Conservation (phyloP, 2,113 vertebrate species). For the Echinops telfairi region DNA sequence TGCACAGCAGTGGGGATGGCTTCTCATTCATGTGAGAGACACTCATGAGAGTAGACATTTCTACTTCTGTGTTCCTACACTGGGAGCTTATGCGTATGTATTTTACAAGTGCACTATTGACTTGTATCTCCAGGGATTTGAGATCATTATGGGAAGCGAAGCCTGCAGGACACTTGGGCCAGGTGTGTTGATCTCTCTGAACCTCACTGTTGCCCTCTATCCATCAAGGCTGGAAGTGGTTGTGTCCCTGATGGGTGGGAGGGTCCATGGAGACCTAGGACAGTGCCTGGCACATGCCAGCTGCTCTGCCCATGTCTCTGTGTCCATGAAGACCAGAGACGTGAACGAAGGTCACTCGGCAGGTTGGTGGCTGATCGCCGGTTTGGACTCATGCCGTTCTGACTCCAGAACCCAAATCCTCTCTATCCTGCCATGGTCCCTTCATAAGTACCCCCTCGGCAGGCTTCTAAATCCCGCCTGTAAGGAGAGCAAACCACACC, state of each 20-base stretch:
- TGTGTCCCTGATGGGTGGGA: neutral
- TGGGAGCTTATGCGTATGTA: neutral
- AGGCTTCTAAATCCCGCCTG: neutral
- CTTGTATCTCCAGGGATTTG: neutral
- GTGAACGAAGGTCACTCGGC: neutral
- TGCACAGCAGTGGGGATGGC: too few relatives aligned
- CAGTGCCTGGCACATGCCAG: accelerated
- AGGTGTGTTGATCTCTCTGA: neutral
- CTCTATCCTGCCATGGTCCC: accelerated
- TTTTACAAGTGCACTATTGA: neutral
- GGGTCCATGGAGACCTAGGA: too few relatives aligned
- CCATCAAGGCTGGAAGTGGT: neutral
- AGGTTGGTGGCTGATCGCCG: neutral
- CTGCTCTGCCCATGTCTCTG: neutral
- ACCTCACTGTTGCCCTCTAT: neutral
- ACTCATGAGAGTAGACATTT: neutral
- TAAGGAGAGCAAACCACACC: too few relatives aligned
- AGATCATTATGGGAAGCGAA: neutral
- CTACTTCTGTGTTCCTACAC: neutral
- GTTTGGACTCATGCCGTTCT: neutral
- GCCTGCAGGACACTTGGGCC: neutral
- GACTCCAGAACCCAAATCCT: neutral
- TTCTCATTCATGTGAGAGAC: neutral
- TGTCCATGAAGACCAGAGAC: neutral
- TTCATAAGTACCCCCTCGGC: too few relatives aligned